phyloP scores from a whole-genome alignment of 2,888 invertebrate species.

The Autographa pulchrina region DNA sequence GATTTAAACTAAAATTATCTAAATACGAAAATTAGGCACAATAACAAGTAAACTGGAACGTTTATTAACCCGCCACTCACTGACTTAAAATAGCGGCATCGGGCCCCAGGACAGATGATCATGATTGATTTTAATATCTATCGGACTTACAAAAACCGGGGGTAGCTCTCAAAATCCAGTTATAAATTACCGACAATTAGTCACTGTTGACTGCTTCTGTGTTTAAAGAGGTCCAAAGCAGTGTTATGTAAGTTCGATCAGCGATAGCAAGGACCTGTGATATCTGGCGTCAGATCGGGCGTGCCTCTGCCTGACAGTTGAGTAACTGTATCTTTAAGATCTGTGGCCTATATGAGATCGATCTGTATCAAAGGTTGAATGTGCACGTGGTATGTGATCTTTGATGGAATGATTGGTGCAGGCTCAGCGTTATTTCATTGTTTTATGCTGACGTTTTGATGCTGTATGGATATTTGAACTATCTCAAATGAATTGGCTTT shows the following conservation, averaged over 20 bases:
- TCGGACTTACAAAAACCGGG: not conserved
- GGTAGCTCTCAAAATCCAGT: constrained; percentile 10
- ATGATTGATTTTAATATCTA: not conserved
- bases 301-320: constrained; percentile 54
- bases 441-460: not conserved
- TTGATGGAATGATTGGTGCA: constrained; percentile 3
- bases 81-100: no score
- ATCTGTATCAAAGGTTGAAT: constrained; percentile 33
- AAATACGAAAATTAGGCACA: no score
- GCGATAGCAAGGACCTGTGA: constrained; percentile 59
- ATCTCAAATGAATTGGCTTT: no score
- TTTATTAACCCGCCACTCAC: no score
- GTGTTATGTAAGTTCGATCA: constrained; percentile 52
- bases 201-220: constrained; percentile 32
- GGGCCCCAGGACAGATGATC: no score
- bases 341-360: constrained; percentile 51
- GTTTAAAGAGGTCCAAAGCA: constrained; percentile 24
- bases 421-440: not conserved
- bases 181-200: constrained; percentile 33
- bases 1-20: no score
- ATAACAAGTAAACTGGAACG: no score
- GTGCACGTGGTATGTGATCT: constrained; percentile 14
- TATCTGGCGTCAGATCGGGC: constrained; percentile 58
- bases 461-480: not conserved
- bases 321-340: constrained; percentile 56